Evolutionary conservation across 2,797 vertebrate species (phyloP).

Genomic region (Falco novaeseelandiae): DNA sequence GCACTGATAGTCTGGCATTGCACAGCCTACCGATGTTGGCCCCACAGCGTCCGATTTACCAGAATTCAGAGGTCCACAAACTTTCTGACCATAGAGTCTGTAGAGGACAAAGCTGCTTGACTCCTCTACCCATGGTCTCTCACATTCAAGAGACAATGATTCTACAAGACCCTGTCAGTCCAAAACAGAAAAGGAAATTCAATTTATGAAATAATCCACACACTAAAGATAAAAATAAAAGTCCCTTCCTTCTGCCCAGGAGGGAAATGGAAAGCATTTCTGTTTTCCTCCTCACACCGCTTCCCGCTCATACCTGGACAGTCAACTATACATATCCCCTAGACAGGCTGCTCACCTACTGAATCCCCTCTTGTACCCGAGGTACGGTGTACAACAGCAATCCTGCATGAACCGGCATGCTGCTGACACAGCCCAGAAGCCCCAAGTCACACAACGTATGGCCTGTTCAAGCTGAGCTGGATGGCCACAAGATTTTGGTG

Average conservation of each 20-base stretch:
- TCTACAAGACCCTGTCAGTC: not conserved
- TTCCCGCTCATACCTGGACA: not conserved
- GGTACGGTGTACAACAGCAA: fast-evolving
- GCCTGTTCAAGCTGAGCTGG: not conserved
- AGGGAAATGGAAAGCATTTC: not conserved
- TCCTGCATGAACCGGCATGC: fast-evolving
- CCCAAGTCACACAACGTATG: fast-evolving
- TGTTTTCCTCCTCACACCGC: not conserved
- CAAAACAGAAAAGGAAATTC: not conserved
- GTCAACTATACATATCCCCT: too few species aligned
- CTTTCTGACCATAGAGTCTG: not conserved
- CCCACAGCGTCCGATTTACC: not conserved
- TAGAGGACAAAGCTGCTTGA: not conserved
- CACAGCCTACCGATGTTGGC: not conserved
- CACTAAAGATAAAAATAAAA: not conserved
- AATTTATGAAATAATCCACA: not conserved
- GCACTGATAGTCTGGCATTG: not conserved
- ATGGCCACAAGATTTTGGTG: not conserved
- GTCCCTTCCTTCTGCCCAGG: not conserved
- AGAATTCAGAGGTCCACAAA: not conserved
- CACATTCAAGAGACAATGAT: not conserved
- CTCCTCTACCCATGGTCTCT: not conserved
- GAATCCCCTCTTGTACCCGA: fast-evolving
- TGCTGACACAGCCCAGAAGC: not conserved
- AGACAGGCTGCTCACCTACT: too few species aligned